Evolutionary conservation across 2,888 invertebrate genomes (phyloP), one percentile per base, ranked within the genome.

Genomic region (Chymomyza procnemis): DNA sequence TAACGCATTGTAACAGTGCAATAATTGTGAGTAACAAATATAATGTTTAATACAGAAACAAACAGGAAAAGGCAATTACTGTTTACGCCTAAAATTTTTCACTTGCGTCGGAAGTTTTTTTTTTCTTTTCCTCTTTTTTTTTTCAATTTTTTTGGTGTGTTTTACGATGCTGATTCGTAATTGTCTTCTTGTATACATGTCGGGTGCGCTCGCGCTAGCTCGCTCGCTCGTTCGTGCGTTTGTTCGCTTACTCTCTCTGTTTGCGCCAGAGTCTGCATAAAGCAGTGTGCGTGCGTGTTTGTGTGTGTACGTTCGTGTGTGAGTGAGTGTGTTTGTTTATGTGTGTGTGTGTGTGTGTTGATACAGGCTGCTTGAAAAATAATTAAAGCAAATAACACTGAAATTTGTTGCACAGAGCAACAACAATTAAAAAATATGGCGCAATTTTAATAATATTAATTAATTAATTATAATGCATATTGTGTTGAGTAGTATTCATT

Each of bases 111-210:
- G 76, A 76, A 78, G 50, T 70, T 75, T 78, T 76, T 76, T 69
- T 67, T 71, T 64, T 61, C 26, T 47, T 41, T 21, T 60, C 59
- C 63, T 68, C 75, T 50, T 34, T 56, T 71, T 66, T 62, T 71
- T 81, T 83, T n/a, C n/a, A n/a, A n/a, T 50, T 34, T 56, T 71
- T 66, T 63, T 71, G 79, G 80, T 80, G 78, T 80, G 78, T 78
- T 74, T 81, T 73, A 83, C 86, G 80, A 85, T 81, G 80, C 80
- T 80, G 85, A 79, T 82, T 81, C 87, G 81, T 86, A 84, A 80
- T 80, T 80, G 80, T 80, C 85, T 76, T 76, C 72, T 81, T 86
- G 86, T 86, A 73, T 81, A n/a, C n/a, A 86, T 85, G 78, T 73
- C 73, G 72, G 64, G 64, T 73, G 69, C 71, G 64, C 64, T 61